Base-by-base conservation (phyloP, 2,888 invertebrate genomes). In the Glaucopsyche alexis region DNA sequence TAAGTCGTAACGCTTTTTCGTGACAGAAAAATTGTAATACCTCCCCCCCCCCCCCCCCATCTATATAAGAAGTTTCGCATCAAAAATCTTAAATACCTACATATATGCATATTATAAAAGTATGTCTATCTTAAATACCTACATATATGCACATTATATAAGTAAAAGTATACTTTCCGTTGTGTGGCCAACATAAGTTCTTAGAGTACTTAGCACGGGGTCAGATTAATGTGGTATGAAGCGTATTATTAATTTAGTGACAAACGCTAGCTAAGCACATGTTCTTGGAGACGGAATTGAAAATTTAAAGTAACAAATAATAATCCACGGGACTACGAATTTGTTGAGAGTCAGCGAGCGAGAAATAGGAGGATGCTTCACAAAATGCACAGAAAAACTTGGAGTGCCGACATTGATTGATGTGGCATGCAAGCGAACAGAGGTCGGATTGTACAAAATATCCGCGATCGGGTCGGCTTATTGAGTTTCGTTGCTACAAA, bases 381-480 rank as follows among this genome's bases (percentile, higher is more conserved):
- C 83, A 82, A 85, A 60, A 85, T 87, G 85, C 84, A 83, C 82
- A 84, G 87, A 90, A 92, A 91, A 91, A 90, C 89, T 91, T 88
- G 86, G 80, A 85, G 80, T 75, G 75, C 77, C 87, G 92, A 91
- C 91, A 84, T 84, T 92, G 92, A 92, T 91, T 86, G 90, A 92
- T 92, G 91, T 82, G 83, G 80, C 79, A 80, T 80, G 82, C 84
- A 81, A 83, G 81, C 85, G 79, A 81, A 83, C 83, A 83, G 80
- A 81, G 80, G 80, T 83, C 78, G 78, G 79, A 38, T 60, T 60
- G 60, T 13, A 60, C 13, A 29, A 19, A 60, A 60, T 11, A 47
- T 60, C 29, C 14, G 14, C 29, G 29, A 38, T 60, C 29, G 6
- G 60, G 4, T 47, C 47, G 47, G 13, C 47, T 7, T 38, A 29